Conservation (phyloP, 2,888 invertebrate species). For the Phasia obesa region DNA sequence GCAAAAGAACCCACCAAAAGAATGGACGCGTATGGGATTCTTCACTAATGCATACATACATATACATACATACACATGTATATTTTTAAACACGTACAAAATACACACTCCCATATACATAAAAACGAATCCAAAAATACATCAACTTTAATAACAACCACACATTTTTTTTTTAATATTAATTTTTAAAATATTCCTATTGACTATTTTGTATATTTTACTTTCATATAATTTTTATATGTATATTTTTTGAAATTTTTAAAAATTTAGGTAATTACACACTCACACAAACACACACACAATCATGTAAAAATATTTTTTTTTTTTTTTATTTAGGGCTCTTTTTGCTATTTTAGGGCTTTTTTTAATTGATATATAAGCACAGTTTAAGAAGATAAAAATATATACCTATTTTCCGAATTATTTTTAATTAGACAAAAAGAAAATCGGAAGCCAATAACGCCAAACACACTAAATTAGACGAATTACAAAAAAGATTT, state of each 20-base stretch:
- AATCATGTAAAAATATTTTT: background rate
- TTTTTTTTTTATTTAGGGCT: constrained; percentile 9
- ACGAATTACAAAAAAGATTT: constrained; percentile 28
- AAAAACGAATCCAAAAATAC: constrained; percentile 32
- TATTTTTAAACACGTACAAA: constrained; percentile 19
- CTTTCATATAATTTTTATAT: constrained; percentile 17
- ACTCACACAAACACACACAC: constrained; percentile 9
- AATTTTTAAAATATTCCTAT: constrained; percentile 29
- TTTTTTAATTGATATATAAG: constrained; percentile 12
- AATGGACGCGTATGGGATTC: constrained; percentile 52
- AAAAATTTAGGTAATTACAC: constrained; percentile 42
- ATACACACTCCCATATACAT: background rate
- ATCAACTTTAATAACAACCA: constrained; percentile 11
- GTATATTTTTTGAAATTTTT: constrained; percentile 41
- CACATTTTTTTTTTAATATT: constrained; percentile 28
- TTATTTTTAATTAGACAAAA: constrained; percentile 16
- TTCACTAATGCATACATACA: constrained; percentile 37
- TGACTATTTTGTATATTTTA: constrained; percentile 30
- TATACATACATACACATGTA: background rate
- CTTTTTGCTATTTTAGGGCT: constrained; percentile 14
- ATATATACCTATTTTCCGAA: constrained; percentile 11
- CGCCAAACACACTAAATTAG: constrained; percentile 43
- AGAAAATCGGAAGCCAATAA: constrained; percentile 39
- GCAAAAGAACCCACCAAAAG: constrained; percentile 33
- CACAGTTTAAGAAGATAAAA: constrained; percentile 16